Evolutionary conservation across 2,113 vertebrate genomes (phyloP).

Genomic region (Corydoras sp.): DNA sequence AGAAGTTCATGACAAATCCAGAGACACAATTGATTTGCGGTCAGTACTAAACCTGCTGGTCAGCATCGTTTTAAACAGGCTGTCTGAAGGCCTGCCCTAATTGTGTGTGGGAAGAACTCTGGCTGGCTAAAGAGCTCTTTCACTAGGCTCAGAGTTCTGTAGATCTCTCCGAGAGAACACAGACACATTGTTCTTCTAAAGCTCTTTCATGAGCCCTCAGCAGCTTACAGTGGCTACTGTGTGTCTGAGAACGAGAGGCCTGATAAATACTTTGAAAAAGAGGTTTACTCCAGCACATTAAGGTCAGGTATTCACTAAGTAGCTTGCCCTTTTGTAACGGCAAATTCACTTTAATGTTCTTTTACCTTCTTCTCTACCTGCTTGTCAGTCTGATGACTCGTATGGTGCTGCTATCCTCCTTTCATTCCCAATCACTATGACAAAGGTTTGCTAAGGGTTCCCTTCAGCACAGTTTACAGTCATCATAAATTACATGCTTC

Average conservation of each 20-base stretch:
- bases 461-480: no score
- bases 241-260: slow-evolving; percentile 18
- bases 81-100: slow-evolving; percentile 36
- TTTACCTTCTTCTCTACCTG: slow-evolving; percentile 1
- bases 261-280: slow-evolving; percentile 44
- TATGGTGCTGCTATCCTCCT: neutral
- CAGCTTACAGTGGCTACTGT: slow-evolving; percentile 35
- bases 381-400: neutral
- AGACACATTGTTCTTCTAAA: slow-evolving; percentile 72
- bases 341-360: neutral
- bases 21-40: neutral
- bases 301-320: slow-evolving; percentile 23
- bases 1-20: neutral
- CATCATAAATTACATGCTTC: no score
- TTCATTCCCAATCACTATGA: no score
- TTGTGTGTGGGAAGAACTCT: slow-evolving; percentile 49
- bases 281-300: slow-evolving; percentile 42
- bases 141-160: slow-evolving; percentile 58
- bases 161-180: slow-evolving; percentile 68
- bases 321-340: slow-evolving; percentile 22
- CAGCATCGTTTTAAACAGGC: slow-evolving; percentile 21
- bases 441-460: no score
- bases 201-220: slow-evolving; percentile 64
- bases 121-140: slow-evolving; percentile 53
- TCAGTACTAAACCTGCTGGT: slow-evolving; percentile 19